Conservation (phyloP, 2,797 vertebrate species). For the Enteromius viviparus region DNA sequence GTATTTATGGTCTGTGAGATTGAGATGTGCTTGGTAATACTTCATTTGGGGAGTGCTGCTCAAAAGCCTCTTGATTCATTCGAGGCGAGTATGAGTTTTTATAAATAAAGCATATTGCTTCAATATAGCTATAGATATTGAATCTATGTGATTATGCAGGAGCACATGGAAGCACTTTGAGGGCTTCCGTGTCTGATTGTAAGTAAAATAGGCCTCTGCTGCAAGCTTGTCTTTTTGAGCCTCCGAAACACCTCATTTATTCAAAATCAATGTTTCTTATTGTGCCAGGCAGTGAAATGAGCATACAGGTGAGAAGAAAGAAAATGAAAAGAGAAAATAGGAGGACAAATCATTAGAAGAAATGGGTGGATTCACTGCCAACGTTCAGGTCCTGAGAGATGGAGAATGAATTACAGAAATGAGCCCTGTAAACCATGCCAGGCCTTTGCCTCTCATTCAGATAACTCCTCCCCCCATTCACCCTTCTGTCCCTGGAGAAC, state of each 20-base stretch:
- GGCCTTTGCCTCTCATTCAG: slow-evolving; percentile 70
- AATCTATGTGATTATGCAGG: slow-evolving; percentile 19
- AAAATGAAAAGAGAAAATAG: slow-evolving; percentile 39
- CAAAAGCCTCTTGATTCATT: slow-evolving; percentile 31
- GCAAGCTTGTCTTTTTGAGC: not conserved
- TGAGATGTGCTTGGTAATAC: slow-evolving; percentile 2
- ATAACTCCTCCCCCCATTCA: slow-evolving; percentile 56
- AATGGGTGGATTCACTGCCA: slow-evolving; percentile 74
- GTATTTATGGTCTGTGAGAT: slow-evolving; percentile 9
- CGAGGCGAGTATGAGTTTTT: slow-evolving; percentile 20
- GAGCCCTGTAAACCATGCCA: slow-evolving; percentile 80
- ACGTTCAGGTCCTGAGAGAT: slow-evolving; percentile 74
- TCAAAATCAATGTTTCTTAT: slow-evolving; percentile 39
- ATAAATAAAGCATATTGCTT: slow-evolving; percentile 7
- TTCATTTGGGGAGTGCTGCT: not conserved
- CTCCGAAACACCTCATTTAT: slow-evolving; percentile 27
- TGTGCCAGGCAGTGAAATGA: slow-evolving; percentile 34
- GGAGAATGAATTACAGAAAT: slow-evolving; percentile 81
- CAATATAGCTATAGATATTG: slow-evolving; percentile 22
- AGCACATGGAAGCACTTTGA: slow-evolving; percentile 23
- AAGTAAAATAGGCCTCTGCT: slow-evolving; percentile 1
- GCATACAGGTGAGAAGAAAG: not conserved
- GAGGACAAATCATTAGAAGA: slow-evolving; percentile 36
- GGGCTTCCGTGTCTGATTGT: slow-evolving; percentile 6
- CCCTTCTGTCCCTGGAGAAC: slow-evolving; percentile 69